These are phyloP conservation scores for Cydia fagiglandana DNA, from an alignment of 1,140 invertebrate species.

Conservation along the genomic window DNA sequence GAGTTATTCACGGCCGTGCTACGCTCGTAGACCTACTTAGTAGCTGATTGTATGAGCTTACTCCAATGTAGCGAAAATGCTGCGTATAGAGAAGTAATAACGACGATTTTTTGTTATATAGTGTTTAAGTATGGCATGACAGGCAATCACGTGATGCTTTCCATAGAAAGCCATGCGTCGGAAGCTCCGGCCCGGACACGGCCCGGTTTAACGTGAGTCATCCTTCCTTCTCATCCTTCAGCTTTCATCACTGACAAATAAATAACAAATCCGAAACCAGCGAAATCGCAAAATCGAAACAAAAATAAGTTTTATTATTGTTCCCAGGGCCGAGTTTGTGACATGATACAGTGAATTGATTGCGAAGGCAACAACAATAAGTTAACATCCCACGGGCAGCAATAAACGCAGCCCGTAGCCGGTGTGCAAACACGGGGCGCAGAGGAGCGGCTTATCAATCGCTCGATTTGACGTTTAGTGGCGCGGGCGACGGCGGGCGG, in stretches of 20 bases:
- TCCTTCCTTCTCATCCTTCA: too few relatives aligned
- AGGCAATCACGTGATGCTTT: too few relatives aligned
- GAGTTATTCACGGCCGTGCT: too few relatives aligned
- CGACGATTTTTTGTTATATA: too few relatives aligned
- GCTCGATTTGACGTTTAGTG: conserved; percentile 61
- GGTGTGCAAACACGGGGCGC: conserved; percentile 56
- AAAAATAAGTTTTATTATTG: conserved; percentile 51
- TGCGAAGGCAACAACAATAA: conserved; percentile 52
- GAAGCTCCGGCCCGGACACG: too few relatives aligned
- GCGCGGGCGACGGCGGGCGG: conserved; percentile 49
- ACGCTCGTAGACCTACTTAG: too few relatives aligned
- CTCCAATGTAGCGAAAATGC: too few relatives aligned
- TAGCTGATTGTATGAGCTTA: too few relatives aligned
- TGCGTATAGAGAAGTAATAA: too few relatives aligned
- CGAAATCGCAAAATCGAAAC: conserved; percentile 17
- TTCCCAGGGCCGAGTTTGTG: conserved; percentile 49
- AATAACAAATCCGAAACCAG: neutral
- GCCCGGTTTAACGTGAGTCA: too few relatives aligned
- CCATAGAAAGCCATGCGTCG: too few relatives aligned
- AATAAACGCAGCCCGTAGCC: conserved; percentile 49
- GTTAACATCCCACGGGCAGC: conserved; percentile 55
- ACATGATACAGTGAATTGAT: conserved; percentile 51
- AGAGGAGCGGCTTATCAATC: conserved; percentile 59
- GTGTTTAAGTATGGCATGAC: too few relatives aligned
- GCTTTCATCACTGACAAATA: neutral